Conservation (phyloP, 2,113 vertebrate species). For the Mohoua ochrocephala region DNA sequence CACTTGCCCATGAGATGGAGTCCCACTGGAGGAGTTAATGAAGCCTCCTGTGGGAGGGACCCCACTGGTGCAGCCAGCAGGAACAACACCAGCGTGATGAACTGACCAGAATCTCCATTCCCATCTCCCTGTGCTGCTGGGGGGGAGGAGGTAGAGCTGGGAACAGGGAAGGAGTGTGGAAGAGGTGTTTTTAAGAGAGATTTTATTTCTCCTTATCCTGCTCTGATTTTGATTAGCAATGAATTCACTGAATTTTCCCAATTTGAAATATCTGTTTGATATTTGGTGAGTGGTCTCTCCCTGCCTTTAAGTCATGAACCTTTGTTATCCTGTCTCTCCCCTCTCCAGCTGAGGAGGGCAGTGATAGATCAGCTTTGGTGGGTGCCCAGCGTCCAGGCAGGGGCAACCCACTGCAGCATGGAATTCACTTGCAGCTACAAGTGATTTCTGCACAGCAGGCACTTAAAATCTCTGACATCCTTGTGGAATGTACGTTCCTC, state of each 20-base stretch:
- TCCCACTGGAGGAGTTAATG: not conserved
- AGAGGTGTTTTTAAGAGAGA: not conserved
- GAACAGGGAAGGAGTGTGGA: not conserved
- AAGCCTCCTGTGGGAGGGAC: not conserved
- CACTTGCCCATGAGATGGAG: not conserved
- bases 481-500: not conserved
- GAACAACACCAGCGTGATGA: not conserved
- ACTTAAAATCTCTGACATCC: not conserved
- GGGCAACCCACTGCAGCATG: not conserved
- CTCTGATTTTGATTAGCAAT: not conserved
- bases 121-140: not conserved
- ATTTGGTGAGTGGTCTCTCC: not conserved
- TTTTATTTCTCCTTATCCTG: not conserved
- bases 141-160: not conserved
- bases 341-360: not conserved
- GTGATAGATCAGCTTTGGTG: not conserved
- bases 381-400: not conserved
- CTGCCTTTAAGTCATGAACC: not conserved
- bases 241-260: not conserved
- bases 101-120: not conserved
- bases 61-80: not conserved
- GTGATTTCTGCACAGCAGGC: not conserved
- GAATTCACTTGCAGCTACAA: not conserved
- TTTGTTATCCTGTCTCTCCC: not conserved
- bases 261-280: not conserved